Conservation (phyloP, 2,888 invertebrate genomes). For the Pandemis heparana region DNA sequence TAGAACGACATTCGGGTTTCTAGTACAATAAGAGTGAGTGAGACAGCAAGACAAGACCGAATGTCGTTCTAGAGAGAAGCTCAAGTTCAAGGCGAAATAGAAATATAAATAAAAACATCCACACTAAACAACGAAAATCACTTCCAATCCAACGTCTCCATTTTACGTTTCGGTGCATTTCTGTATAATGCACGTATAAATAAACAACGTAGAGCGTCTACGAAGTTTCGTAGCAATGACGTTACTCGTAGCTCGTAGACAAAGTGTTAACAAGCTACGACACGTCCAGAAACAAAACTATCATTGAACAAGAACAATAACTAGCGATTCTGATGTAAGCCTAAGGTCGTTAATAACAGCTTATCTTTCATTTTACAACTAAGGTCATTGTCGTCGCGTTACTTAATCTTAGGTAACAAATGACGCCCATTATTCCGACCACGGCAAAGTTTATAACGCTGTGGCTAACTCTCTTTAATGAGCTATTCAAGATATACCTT, state of each 20-base stretch:
- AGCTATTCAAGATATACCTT: slow-evolving; percentile 7
- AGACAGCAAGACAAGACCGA: no score
- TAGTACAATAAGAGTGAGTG: no score
- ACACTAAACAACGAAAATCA: neutral
- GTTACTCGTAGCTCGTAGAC: neutral
- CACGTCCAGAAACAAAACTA: neutral
- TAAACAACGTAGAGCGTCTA: slow-evolving; percentile 16
- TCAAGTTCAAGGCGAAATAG: no score
- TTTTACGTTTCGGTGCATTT: neutral
- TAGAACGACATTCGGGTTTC: no score
- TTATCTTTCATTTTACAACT: slow-evolving; percentile 21
- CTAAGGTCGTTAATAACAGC: slow-evolving; percentile 14
- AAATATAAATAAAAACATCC: no score
- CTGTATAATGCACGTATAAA: neutral
- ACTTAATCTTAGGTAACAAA: slow-evolving; percentile 21
- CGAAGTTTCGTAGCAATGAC: slow-evolving; percentile 6
- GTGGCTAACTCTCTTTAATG: slow-evolving; percentile 7
- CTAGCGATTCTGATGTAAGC: slow-evolving; percentile 1
- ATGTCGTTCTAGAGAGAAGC: no score
- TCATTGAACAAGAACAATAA: slow-evolving; percentile 7
- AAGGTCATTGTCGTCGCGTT: slow-evolving; percentile 17
- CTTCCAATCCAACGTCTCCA: neutral
- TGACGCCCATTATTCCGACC: slow-evolving; percentile 17
- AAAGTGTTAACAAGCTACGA: slow-evolving; percentile 10
- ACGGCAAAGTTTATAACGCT: slow-evolving; percentile 16